A percentile compares a stretch with the other conserved stretches of the same genome.
These are phyloP conservation scores for Furcula furcula DNA, from an alignment of 2,888 invertebrate genomes.

Conservation along the genomic window DNA sequence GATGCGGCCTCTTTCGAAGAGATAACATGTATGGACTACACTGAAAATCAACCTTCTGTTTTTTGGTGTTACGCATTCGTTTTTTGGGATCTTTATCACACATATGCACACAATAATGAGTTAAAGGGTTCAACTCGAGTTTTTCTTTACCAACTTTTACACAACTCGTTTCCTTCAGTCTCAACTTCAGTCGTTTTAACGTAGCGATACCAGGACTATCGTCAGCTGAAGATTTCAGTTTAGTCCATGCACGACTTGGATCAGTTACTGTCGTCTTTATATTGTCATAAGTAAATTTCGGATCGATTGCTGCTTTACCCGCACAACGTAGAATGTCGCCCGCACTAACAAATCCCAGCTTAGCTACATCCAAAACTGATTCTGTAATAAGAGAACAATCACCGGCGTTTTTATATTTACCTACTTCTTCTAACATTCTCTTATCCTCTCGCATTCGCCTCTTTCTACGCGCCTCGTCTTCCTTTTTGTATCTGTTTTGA, in stretches of 20 bases:
- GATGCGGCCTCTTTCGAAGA: constrained; percentile 7
- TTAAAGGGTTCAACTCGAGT: constrained; percentile 25
- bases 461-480: constrained; percentile 14
- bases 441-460: constrained; percentile 15
- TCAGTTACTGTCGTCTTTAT: constrained; percentile 19
- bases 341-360: constrained; percentile 12
- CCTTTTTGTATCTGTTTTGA: constrained; percentile 12
- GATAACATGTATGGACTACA: constrained; percentile 14
- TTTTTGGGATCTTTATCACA: constrained; percentile 28
- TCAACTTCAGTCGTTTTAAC: constrained; percentile 25
- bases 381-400: constrained; percentile 26
- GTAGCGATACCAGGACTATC: constrained; percentile 25
- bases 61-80: constrained; percentile 15
- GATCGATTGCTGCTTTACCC: constrained; percentile 23
- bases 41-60: constrained; percentile 1
- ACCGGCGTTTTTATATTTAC: constrained; percentile 16
- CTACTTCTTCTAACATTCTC: constrained; percentile 16
- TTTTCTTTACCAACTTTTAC: constrained; percentile 9
- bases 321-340: constrained; percentile 14
- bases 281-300: constrained; percentile 19
- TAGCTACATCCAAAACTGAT: constrained; percentile 21
- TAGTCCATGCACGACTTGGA: constrained; percentile 15
- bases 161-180: constrained; percentile 20
- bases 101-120: constrained; percentile 29
- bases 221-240: constrained; percentile 13